Evolutionary conservation across 2,113 vertebrate genomes (phyloP).

Genomic region (Mionectes macconnelli): DNA sequence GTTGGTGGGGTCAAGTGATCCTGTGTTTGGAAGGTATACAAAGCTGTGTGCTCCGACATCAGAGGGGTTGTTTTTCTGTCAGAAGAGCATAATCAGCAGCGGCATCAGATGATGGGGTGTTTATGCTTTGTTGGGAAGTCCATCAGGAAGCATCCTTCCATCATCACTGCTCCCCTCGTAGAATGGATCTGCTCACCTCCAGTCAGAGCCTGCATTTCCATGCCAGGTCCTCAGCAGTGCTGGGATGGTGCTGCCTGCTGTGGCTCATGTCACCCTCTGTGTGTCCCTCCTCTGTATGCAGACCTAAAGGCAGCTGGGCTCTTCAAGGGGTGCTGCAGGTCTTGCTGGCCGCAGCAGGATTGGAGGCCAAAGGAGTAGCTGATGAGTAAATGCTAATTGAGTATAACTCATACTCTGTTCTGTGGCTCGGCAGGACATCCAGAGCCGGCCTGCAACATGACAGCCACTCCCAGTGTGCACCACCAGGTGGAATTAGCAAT

Average conservation of each 20-base stretch:
- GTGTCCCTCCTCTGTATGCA: accelerated
- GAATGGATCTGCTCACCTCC: accelerated
- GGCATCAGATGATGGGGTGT: neutral
- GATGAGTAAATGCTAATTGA: neutral
- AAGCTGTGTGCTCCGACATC: neutral
- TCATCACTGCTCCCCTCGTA: accelerated
- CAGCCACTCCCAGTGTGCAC: accelerated
- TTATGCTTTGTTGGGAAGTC: accelerated
- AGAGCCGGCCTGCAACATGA: neutral
- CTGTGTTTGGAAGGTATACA: neutral
- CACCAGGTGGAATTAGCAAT: neutral
- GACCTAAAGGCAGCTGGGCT: neutral
- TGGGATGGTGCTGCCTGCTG: neutral
- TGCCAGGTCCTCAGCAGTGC: too few relatives aligned
- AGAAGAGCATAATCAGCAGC: neutral
- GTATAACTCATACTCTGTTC: neutral
- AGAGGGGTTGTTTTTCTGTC: neutral
- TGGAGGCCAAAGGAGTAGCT: neutral
- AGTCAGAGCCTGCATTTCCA: accelerated
- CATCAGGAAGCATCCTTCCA: neutral
- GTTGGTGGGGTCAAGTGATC: too few relatives aligned
- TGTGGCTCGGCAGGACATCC: neutral
- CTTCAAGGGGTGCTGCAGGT: accelerated
- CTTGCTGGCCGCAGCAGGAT: neutral
- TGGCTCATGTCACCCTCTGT: accelerated